Evolutionary conservation across 2,797 vertebrate species (phyloP).

Genomic region (Dendrocincla tyrannina): DNA sequence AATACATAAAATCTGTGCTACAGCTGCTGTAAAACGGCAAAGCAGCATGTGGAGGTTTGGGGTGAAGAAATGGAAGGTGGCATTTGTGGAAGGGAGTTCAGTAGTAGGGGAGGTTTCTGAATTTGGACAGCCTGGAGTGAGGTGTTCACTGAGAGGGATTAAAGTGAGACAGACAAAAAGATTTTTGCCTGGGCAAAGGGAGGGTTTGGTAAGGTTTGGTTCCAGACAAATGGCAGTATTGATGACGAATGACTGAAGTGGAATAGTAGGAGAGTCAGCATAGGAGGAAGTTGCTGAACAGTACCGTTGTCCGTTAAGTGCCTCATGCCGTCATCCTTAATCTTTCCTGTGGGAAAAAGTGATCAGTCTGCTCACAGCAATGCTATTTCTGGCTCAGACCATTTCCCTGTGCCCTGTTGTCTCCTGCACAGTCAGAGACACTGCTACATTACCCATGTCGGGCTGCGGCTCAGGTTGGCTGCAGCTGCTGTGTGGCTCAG

Average conservation of each 20-base stretch:
- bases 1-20: rapidly evolving
- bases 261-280: neutral
- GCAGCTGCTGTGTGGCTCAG: neutral
- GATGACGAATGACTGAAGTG: neutral
- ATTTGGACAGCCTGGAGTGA: neutral
- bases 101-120: neutral
- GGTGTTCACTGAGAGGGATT: neutral
- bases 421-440: neutral
- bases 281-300: rapidly evolving
- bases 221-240: neutral
- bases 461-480: neutral
- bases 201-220: neutral
- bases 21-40: neutral
- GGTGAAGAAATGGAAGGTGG: neutral
- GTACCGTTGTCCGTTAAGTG: neutral
- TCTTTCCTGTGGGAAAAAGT: neutral
- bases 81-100: neutral
- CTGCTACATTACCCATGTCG: neutral
- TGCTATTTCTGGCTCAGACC: conserved; percentile 19
- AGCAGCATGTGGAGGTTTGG: neutral
- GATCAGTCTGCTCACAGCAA: neutral
- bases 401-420: neutral
- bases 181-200: neutral
- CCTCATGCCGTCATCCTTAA: neutral
- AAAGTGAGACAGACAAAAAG: neutral